Evolutionary conservation across 2,113 vertebrate species (phyloP), one percentile per base, ranked within the genome.

Genomic region (Colius striatus): DNA sequence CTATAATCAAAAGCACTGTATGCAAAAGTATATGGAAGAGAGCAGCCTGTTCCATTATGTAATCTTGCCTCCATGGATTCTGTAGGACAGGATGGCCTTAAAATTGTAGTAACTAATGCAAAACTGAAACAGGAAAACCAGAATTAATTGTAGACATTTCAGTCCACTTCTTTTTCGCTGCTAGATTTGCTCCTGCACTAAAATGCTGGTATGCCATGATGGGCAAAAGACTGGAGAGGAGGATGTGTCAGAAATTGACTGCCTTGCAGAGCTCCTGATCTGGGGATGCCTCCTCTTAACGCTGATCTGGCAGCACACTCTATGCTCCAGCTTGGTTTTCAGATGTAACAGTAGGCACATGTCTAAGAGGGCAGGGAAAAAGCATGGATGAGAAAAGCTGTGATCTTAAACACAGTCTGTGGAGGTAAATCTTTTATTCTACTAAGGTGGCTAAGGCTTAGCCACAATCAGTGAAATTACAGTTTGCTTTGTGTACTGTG

Each of bases 1-100:
- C 62, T 66, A 26, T 87, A 95, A 91, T 97, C 77, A 91, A 53
- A 82, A 90, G 32, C 80, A 66, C 68, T 87, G 13, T 71, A 70
- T 57, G 66, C 96, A 83, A 92, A 93, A 86, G 65, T 62, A 81
- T 50, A 70, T 71, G 50, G 79, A 95, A 75, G 58, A 92, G 60
- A 89, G 47, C 72, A 96, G 77, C 87, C 96, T 88, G 68, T 87
- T 95, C 72, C 48, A 58, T 94, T 80, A 79, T 90, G 53, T 86
- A 95, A 92, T 92, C 84, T 79, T 88, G 41, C 66, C 90, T 90
- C 92, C 54, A 77, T 90, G 94, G 94, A 68, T 47, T 5, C 26
- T 45, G 5, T 81, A 43, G 63, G 71, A 81, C 82, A 71, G 68
- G 43, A 67, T 96, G 92, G 71, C 78, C 87, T 93, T 75, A 75